Evolutionary conservation across 2,113 vertebrate species (phyloP).

Genomic region (Shinisaurus crocodilurus): DNA sequence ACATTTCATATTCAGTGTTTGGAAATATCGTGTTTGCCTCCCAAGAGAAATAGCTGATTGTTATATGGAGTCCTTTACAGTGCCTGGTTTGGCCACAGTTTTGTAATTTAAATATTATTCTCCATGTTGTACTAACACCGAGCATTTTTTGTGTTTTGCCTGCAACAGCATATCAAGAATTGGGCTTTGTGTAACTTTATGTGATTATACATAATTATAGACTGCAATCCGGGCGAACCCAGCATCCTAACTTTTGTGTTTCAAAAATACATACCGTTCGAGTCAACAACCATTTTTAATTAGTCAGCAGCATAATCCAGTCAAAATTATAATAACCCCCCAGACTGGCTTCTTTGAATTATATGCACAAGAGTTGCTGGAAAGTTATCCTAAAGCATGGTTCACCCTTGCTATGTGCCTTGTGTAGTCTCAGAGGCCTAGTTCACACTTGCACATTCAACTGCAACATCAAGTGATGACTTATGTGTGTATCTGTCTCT

Average conservation of each 20-base stretch:
- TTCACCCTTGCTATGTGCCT: neutral
- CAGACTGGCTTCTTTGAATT: neutral
- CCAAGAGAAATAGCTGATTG: constrained; percentile 23
- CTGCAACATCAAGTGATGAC: neutral
- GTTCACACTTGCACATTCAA: neutral
- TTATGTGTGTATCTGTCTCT: neutral
- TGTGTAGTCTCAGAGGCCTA: neutral
- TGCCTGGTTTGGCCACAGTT: constrained; percentile 17
- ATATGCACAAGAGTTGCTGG: neutral
- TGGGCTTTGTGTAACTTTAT: neutral
- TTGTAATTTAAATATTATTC: constrained; percentile 38
- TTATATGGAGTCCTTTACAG: constrained; percentile 1
- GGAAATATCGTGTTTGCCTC: constrained; percentile 27
- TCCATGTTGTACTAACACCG: constrained; percentile 1
- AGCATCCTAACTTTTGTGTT: neutral
- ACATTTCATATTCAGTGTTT: constrained; percentile 33
- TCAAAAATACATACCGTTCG: neutral
- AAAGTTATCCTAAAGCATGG: rapidly evolving
- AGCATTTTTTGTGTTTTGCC: neutral
- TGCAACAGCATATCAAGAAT: neutral
- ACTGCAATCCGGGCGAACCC: neutral
- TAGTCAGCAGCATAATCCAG: neutral
- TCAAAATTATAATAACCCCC: neutral
- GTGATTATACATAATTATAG: constrained; percentile 20
- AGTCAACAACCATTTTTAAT: neutral